These are phyloP conservation scores for Leptopterna dolabrata DNA, from an alignment of 2,888 invertebrate species.

Conservation along the genomic window DNA sequence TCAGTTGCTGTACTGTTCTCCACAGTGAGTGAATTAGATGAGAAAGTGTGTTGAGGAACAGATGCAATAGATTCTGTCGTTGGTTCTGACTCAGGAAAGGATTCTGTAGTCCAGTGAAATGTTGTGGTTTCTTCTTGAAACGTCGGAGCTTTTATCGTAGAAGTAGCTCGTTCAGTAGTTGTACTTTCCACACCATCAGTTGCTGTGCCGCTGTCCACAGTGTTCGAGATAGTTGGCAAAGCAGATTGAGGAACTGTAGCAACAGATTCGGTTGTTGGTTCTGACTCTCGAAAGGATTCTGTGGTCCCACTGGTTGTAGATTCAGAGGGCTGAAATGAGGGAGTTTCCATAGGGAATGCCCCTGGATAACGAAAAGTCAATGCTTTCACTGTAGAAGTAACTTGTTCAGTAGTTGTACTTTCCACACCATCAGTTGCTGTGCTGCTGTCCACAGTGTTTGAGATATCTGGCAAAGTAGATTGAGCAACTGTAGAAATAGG, in stretches of 20 bases:
- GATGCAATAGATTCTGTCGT: background rate
- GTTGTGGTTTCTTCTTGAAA: no score
- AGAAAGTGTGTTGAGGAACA: background rate
- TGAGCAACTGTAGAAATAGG: background rate
- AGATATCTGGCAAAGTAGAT: background rate
- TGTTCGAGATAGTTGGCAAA: background rate
- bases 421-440: background rate
- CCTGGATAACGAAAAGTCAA: background rate
- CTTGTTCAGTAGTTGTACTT: conserved; percentile 21
- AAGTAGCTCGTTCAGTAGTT: background rate
- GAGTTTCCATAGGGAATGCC: background rate
- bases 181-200: conserved; percentile 4
- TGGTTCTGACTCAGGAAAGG: background rate
- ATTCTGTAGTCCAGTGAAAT: background rate
- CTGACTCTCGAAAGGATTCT: background rate
- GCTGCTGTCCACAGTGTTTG: background rate
- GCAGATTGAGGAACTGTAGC: background rate
- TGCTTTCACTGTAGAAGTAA: background rate
- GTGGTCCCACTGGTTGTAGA: background rate
- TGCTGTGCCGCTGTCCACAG: background rate
- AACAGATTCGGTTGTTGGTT: background rate
- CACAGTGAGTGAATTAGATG: background rate
- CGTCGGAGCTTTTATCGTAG: no score
- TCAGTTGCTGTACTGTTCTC: background rate
- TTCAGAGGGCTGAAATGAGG: background rate